Evolutionary conservation across 2,797 vertebrate species (phyloP), one percentile per base, ranked within the genome.

Genomic region (Hylomyscus alleni): DNA sequence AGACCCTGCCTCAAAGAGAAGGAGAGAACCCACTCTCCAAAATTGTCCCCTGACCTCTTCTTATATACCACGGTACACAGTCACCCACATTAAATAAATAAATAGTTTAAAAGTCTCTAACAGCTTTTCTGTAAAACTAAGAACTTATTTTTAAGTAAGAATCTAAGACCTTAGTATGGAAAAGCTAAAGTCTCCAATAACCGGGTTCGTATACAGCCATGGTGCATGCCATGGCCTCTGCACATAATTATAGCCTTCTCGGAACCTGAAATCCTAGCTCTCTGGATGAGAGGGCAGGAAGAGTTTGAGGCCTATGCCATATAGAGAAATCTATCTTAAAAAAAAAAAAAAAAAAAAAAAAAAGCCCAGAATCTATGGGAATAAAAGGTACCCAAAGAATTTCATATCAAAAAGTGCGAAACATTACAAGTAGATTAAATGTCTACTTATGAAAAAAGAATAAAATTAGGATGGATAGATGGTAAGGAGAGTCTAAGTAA

Each of bases 311-410:
- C 17, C 81, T 84, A 22, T 6, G 58, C n/a, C 19, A 6, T 34
- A 20, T 50, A 85, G 62, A 50, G 60, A 85, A 67, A 65, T 19
- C 44, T 62, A 15, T 50, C 44, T 85, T 44, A 14, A 31, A 65
- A 5, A 65, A 47, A 29, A 31, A 31, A 31, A 65, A 5, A 65
- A 47, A 29, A 31, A 31, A 22, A 60, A 60, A 12, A 47, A 34
- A 47, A 50, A 50, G 31, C 6, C 82, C 24, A 52, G 83, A 84
- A 91, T 56, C 62, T 84, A 47, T 88, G 47, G 8, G n/a, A 34
- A 78, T 26, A 91, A 92, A 91, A 86, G 54, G 86, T 83, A 93
- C 78, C 82, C 19, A 62, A 88, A 91, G 40, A 93, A 31, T 73
- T 91, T 52, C 31, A 67, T n/a, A 52, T 67, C 6, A 0, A 84